phyloP scores from a whole-genome alignment of 2,113 vertebrate genomes.

The Ascaphus truei region DNA sequence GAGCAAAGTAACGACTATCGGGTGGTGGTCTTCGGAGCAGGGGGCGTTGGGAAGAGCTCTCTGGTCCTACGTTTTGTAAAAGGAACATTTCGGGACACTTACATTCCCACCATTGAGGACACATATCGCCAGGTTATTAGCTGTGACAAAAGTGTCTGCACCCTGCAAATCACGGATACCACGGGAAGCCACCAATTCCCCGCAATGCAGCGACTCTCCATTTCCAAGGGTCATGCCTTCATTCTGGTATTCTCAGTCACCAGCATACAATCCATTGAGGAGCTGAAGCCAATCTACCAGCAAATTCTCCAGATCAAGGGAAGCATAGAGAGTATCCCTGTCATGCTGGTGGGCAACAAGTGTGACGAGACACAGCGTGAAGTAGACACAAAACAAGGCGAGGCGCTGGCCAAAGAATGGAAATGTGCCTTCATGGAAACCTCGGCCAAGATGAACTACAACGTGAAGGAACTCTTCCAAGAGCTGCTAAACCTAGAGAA shows the following conservation, averaged over 20 bases:
- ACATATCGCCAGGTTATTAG: constrained; percentile 96
- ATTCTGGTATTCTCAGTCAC: constrained; percentile 95
- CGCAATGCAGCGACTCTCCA: constrained; percentile 95
- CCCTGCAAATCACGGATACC: constrained; percentile 95
- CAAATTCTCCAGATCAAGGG: constrained; percentile 94
- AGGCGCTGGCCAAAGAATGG: constrained; percentile 88
- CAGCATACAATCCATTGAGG: constrained; percentile 92
- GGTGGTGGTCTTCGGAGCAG: constrained; percentile 91
- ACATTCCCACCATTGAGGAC: constrained; percentile 96
- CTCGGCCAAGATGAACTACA: constrained; percentile 97
- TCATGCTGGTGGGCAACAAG: constrained; percentile 97
- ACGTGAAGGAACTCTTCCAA: constrained; percentile 96
- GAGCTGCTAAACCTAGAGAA: constrained; percentile 96
- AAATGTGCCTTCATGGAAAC: constrained; percentile 98
- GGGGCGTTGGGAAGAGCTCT: constrained; percentile 94
- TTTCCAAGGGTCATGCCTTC: constrained; percentile 96
- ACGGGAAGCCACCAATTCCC: constrained; percentile 96
- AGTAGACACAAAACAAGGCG: constrained; percentile 86
- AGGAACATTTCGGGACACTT: constrained; percentile 93
- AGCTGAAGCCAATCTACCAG: constrained; percentile 92
- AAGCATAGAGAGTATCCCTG: constrained; percentile 86
- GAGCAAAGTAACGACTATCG: constrained; percentile 96
- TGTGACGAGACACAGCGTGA: constrained; percentile 93
- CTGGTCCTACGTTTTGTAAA: constrained; percentile 94
- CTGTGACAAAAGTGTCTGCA: constrained; percentile 95